phyloP scores from a whole-genome alignment of 2,888 invertebrate species.

The Cephus rjabovi region DNA sequence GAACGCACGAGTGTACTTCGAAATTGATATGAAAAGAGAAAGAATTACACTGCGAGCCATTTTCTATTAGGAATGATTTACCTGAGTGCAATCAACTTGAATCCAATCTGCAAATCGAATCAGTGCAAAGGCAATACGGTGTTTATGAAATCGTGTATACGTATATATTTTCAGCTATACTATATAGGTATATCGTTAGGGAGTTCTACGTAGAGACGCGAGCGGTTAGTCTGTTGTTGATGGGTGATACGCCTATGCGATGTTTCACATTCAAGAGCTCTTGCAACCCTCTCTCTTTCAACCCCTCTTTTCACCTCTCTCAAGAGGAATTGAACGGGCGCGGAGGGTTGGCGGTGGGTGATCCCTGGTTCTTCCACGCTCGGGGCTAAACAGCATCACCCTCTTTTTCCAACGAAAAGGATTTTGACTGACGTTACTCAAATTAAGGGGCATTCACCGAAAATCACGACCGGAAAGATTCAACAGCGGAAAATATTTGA shows the following conservation, averaged over 20 bases:
- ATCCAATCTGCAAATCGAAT: not conserved
- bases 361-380: constrained; percentile 24
- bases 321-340: not conserved
- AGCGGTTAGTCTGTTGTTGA: constrained; percentile 11
- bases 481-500: not conserved
- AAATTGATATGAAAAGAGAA: not conserved
- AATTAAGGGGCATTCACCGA: constrained; percentile 51
- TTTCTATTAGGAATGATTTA: not conserved
- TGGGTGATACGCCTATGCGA: constrained; percentile 26
- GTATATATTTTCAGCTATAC: too few relatives aligned
- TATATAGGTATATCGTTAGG: not conserved
- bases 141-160: not conserved
- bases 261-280: constrained; percentile 47
- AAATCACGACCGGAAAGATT: constrained; percentile 36
- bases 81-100: not conserved
- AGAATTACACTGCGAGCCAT: not conserved
- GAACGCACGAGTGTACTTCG: not conserved
- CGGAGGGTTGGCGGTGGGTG: constrained; percentile 13
- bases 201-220: not conserved
- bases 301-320: constrained; percentile 11
- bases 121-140: not conserved
- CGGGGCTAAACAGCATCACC: constrained; percentile 35
- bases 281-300: constrained; percentile 19
- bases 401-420: constrained; percentile 5
- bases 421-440: constrained; percentile 31